phyloP scores from a whole-genome alignment of 2,888 invertebrate genomes.

The Acrobasis consociella region DNA sequence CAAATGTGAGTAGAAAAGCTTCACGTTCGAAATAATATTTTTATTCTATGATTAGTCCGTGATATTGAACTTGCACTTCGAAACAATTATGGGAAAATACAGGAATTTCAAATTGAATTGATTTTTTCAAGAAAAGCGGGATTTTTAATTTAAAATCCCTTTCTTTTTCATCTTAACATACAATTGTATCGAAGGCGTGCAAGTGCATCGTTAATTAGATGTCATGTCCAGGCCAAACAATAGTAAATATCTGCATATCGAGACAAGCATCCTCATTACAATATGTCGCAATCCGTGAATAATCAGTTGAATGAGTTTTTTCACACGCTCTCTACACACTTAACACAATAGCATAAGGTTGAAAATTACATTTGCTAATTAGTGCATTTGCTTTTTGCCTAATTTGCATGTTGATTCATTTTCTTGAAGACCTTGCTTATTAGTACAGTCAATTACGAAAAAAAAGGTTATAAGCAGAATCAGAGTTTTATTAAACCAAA shows the following conservation, averaged over 20 bases:
- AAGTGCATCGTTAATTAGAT: slow-evolving; percentile 7
- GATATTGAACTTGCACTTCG: no score
- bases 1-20: no score
- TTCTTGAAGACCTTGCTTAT: slow-evolving; percentile 29
- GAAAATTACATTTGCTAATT: slow-evolving; percentile 7
- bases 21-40: no score
- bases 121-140: no score
- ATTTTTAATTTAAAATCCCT: no score
- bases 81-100: no score
- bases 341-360: slow-evolving; percentile 14
- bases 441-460: background rate
- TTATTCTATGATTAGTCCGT: no score
- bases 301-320: slow-evolving; percentile 40
- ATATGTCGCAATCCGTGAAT: slow-evolving; percentile 40
- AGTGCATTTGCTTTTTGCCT: slow-evolving; percentile 29
- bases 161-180: no score
- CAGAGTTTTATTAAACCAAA: no score
- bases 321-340: slow-evolving; percentile 36
- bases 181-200: background rate
- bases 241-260: slow-evolving; percentile 6
- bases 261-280: slow-evolving; percentile 18
- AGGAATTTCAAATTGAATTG: no score
- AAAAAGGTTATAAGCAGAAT: no score
- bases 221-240: slow-evolving; percentile 7
- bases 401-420: slow-evolving; percentile 43